These are phyloP conservation scores for Apolygus lucorum DNA, from an alignment of 1,140 invertebrate species.

Conservation along the genomic window DNA sequence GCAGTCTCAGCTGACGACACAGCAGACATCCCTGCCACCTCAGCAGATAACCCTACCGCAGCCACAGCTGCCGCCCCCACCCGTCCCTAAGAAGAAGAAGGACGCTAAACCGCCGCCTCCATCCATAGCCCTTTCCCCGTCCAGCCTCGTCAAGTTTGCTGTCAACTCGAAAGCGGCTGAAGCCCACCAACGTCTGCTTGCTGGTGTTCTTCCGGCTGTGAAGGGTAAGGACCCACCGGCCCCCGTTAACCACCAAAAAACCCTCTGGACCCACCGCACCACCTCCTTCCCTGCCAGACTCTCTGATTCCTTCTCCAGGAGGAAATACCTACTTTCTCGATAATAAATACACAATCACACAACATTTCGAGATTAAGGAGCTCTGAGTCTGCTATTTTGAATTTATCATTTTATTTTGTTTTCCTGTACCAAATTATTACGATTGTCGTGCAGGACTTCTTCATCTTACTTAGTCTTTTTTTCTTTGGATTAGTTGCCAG, in stretches of 20 bases:
- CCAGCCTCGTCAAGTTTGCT: constrained; percentile 53
- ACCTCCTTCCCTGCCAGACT: not conserved
- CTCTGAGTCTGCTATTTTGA: too few species aligned
- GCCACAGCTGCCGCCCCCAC: not conserved
- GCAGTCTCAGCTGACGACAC: not conserved
- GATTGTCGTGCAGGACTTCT: too few species aligned
- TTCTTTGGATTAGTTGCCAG: too few species aligned
- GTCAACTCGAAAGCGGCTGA: constrained; percentile 47
- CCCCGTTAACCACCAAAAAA: too few species aligned
- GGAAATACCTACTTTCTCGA: too few species aligned
- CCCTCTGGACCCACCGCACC: constrained; percentile 1
- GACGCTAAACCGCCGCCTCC: constrained; percentile 36
- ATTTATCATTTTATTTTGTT: too few species aligned
- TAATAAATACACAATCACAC: too few species aligned
- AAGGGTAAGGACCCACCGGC: constrained; percentile 17
- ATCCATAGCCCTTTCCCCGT: constrained; percentile 38
- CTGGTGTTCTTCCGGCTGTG: constrained; percentile 9
- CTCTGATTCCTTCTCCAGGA: not conserved
- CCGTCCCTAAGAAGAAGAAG: constrained; percentile 35
- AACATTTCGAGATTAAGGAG: too few species aligned
- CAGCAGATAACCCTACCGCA: too few species aligned
- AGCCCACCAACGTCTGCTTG: constrained; percentile 9
- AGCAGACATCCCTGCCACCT: too few species aligned
- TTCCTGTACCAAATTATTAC: too few species aligned
- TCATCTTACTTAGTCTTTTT: too few species aligned